Conservation (phyloP, 2,888 invertebrate species). For the Metopia argyrocephala region DNA sequence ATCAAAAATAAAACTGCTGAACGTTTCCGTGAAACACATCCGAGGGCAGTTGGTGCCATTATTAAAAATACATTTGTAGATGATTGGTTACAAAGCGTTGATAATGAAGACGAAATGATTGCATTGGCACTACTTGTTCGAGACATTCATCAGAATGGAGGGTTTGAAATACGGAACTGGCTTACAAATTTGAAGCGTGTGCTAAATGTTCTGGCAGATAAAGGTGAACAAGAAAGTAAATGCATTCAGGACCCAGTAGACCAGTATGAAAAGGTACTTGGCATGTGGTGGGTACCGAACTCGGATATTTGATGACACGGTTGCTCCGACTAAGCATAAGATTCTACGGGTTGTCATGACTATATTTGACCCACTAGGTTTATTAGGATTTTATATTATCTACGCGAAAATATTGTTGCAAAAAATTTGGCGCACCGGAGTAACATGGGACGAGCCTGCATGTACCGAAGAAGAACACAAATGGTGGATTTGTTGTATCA, state of each 20-base stretch:
- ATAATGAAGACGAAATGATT: conserved; percentile 60
- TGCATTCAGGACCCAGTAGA: conserved; percentile 5
- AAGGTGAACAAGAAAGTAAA: not conserved
- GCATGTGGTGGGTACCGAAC: conserved; percentile 49
- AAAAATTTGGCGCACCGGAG: conserved; percentile 25
- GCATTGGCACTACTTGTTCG: conserved; percentile 45
- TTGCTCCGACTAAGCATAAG: not conserved
- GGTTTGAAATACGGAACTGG: conserved; percentile 65
- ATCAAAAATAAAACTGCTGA: conserved; percentile 56
- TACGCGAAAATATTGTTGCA: conserved; percentile 18
- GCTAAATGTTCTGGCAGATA: not conserved
- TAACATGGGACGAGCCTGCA: conserved; percentile 7
- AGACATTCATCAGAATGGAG: conserved; percentile 35
- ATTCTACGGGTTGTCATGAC: conserved; percentile 12
- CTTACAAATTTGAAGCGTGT: conserved; percentile 62
- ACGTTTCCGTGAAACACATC: conserved; percentile 34
- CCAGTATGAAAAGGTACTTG: conserved; percentile 29
- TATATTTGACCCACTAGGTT: conserved; percentile 9
- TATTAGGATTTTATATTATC: conserved; percentile 5
- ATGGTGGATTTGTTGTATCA: not conserved
- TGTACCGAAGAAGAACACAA: not conserved
- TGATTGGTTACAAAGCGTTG: conserved; percentile 64
- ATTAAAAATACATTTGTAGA: conserved; percentile 53
- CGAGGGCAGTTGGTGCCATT: conserved; percentile 39
- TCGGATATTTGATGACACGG: not conserved